These are phyloP conservation scores for Hedya salicella DNA, from an alignment of 2,888 invertebrate species.

Conservation along the genomic window DNA sequence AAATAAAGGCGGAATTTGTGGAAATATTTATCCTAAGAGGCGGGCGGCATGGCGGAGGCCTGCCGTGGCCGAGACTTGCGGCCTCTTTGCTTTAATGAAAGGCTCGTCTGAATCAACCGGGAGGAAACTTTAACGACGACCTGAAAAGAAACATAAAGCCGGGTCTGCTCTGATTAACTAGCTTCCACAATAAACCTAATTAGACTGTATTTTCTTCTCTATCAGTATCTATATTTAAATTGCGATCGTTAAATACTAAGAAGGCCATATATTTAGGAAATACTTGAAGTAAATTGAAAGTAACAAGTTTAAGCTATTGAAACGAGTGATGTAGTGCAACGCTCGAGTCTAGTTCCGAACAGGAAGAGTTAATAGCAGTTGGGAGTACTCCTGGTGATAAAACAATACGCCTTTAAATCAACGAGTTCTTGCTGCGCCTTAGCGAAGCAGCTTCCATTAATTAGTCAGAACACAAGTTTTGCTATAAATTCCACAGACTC, in stretches of 20 bases:
- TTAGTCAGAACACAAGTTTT: constrained; percentile 81
- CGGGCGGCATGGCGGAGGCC: constrained; percentile 50
- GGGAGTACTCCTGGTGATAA: constrained; percentile 57
- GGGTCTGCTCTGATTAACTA: constrained; percentile 59
- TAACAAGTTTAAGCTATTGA: neutral
- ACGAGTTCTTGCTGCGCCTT: constrained; percentile 66
- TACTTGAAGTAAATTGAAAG: neutral
- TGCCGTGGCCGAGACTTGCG: constrained; percentile 66
- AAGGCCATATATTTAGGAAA: neutral
- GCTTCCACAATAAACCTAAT: constrained; percentile 44
- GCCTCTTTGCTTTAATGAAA: constrained; percentile 80
- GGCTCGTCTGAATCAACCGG: constrained; percentile 66
- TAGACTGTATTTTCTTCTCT: constrained; percentile 4
- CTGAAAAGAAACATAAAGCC: constrained; percentile 66
- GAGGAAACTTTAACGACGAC: constrained; percentile 70
- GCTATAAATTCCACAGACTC: constrained; percentile 80
- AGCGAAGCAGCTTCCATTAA: constrained; percentile 79
- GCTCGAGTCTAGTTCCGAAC: constrained; percentile 12
- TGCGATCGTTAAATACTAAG: neutral
- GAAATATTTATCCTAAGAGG: constrained; percentile 77
- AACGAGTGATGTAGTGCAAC: constrained; percentile 25
- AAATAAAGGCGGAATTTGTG: constrained; percentile 81
- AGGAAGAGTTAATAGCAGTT: constrained; percentile 39
- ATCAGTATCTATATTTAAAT: constrained; percentile 10
- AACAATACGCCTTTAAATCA: constrained; percentile 74